Evolutionary conservation across 2,888 invertebrate species (phyloP).

Genomic region (Ctenicera cuprea): DNA sequence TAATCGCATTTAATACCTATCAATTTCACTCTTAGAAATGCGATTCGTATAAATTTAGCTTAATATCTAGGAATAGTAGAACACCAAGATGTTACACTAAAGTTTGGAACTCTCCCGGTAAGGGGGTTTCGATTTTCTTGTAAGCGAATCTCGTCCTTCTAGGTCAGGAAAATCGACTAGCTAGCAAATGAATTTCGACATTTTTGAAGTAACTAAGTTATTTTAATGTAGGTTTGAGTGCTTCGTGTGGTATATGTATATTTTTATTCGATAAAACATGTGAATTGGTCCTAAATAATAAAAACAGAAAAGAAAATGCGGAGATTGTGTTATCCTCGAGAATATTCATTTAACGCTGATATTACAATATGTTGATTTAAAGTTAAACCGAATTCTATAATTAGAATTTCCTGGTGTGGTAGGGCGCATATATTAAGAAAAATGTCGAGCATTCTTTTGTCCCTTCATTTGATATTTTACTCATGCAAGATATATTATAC

Average conservation of each 20-base stretch:
- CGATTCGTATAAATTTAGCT: too few species aligned
- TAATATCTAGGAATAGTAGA: too few species aligned
- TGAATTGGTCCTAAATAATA: not conserved
- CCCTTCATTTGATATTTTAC: constrained; percentile 20
- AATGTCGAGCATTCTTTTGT: constrained; percentile 14
- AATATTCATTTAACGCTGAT: not conserved
- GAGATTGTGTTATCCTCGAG: not conserved
- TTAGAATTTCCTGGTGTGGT: not conserved
- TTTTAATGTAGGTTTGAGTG: constrained; percentile 25
- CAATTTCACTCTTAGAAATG: too few species aligned
- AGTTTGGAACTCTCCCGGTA: too few species aligned
- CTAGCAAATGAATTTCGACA: constrained; percentile 24
- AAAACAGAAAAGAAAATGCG: not conserved
- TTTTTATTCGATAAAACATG: not conserved
- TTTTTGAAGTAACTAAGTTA: constrained; percentile 18
- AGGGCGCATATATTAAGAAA: constrained; percentile 3
- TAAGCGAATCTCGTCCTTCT: constrained; percentile 14
- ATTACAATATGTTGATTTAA: not conserved
- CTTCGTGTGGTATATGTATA: not conserved
- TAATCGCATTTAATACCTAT: too few species aligned
- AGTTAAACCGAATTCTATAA: too few species aligned
- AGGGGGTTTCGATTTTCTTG: constrained; percentile 3
- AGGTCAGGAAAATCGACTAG: constrained; percentile 25
- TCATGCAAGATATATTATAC: constrained; percentile 31
- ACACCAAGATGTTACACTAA: too few species aligned